phyloP scores from a whole-genome alignment of 2,113 vertebrate genomes.

The Oryctolagus cuniculus region DNA sequence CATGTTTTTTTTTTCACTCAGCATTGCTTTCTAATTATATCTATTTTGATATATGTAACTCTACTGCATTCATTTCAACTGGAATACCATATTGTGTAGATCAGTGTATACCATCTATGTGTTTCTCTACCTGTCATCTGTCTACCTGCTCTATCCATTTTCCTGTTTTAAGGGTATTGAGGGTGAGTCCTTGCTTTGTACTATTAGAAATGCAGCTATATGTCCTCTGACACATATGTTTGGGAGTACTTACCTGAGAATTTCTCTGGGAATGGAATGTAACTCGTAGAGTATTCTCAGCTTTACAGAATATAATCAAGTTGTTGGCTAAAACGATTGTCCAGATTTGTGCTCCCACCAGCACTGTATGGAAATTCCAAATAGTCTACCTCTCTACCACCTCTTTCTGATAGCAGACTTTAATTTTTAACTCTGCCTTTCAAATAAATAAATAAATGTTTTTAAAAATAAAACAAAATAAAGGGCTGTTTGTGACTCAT shows the following conservation, averaged over 20 bases:
- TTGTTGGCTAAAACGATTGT: neutral
- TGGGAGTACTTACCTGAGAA: neutral
- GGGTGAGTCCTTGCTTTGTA: neutral
- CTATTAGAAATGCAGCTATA: neutral
- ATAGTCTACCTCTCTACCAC: neutral
- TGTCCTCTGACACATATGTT: neutral
- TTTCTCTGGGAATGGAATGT: neutral
- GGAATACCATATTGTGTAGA: neutral
- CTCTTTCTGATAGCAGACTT: neutral
- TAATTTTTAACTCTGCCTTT: neutral
- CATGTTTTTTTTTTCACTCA: constrained; percentile 21
- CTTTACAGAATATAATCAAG: neutral
- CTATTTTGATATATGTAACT: neutral
- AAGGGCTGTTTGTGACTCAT: neutral
- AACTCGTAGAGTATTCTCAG: neutral
- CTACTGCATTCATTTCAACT: neutral
- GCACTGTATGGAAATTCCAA: neutral
- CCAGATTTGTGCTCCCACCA: neutral
- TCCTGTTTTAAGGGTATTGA: neutral
- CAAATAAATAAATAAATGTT: too few relatives aligned
- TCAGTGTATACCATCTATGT: neutral
- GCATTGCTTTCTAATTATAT: neutral
- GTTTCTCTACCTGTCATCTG: neutral
- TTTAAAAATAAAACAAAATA: too few relatives aligned
- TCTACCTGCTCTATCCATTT: neutral